These are phyloP conservation scores for Hapalemur alaotrensis DNA, from an alignment of 2,797 vertebrate species.

Conservation along the genomic window DNA sequence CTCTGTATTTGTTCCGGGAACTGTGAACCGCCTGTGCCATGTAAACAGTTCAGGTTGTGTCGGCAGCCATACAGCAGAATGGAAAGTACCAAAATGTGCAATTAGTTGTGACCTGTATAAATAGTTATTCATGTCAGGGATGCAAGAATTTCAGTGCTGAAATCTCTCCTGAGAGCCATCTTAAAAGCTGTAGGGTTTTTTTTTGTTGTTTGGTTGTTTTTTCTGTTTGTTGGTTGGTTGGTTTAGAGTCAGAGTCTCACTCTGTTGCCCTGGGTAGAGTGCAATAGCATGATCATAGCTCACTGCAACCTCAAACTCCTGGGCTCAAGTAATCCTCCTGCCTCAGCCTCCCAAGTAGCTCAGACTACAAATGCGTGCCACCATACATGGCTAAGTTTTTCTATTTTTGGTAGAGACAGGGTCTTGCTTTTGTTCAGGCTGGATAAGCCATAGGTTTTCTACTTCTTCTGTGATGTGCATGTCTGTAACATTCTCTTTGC, in stretches of 20 bases:
- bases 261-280: no score
- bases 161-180: neutral
- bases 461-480: neutral
- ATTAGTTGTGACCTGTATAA: neutral
- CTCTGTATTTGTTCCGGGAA: slow-evolving; percentile 28
- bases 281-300: no score
- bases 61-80: neutral
- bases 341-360: no score
- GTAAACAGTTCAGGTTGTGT: neutral
- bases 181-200: neutral
- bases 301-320: no score
- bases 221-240: no score
- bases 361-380: no score
- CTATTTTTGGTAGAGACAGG: no score
- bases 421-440: no score
- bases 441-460: neutral
- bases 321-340: no score
- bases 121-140: neutral
- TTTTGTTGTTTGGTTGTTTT: neutral
- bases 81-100: neutral
- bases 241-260: no score
- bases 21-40: neutral
- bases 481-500: neutral
- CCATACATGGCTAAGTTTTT: no score
- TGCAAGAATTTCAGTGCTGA: neutral